Evolutionary conservation across 2,888 invertebrate species (phyloP).

Genomic region (Brachyopa scutellaris): DNA sequence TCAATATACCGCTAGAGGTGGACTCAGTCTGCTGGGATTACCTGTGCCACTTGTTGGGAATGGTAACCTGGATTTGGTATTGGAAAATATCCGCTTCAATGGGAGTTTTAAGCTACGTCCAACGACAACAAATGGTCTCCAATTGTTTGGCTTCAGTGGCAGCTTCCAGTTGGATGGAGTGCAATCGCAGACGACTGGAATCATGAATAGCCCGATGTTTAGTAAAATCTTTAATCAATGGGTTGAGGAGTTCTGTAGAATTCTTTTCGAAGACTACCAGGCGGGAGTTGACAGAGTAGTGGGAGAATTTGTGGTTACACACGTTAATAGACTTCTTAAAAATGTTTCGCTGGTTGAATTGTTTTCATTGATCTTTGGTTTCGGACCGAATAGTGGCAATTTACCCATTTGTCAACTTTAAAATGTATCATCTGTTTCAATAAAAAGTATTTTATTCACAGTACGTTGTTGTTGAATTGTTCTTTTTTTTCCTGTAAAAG

Average conservation of each 20-base stretch:
- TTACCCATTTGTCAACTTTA: slow-evolving; percentile 41
- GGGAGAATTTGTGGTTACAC: too few relatives aligned
- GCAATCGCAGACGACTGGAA: slow-evolving; percentile 75
- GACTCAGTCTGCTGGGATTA: slow-evolving; percentile 65
- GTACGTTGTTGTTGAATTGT: background rate
- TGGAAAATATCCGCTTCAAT: slow-evolving; percentile 74
- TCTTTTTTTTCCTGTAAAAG: background rate
- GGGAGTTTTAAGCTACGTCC: slow-evolving; percentile 77
- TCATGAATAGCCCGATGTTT: slow-evolving; percentile 73
- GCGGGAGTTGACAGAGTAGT: too few relatives aligned
- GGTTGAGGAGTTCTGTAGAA: slow-evolving; percentile 75
- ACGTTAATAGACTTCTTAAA: too few relatives aligned
- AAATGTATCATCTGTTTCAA: background rate
- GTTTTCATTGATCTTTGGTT: slow-evolving; percentile 74
- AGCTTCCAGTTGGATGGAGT: slow-evolving; percentile 74
- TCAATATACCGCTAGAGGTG: slow-evolving; percentile 75
- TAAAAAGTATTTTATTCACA: background rate
- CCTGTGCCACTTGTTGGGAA: slow-evolving; percentile 74
- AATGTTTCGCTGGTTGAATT: slow-evolving; percentile 75
- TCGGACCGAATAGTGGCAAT: background rate
- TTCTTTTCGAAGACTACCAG: slow-evolving; percentile 76
- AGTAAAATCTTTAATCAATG: slow-evolving; percentile 75
- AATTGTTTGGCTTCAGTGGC: slow-evolving; percentile 75
- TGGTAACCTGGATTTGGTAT: slow-evolving; percentile 74
- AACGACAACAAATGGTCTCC: slow-evolving; percentile 63